phyloP scores from a whole-genome alignment of 2,797 vertebrate species.

The Paedocypris micromegethes region DNA sequence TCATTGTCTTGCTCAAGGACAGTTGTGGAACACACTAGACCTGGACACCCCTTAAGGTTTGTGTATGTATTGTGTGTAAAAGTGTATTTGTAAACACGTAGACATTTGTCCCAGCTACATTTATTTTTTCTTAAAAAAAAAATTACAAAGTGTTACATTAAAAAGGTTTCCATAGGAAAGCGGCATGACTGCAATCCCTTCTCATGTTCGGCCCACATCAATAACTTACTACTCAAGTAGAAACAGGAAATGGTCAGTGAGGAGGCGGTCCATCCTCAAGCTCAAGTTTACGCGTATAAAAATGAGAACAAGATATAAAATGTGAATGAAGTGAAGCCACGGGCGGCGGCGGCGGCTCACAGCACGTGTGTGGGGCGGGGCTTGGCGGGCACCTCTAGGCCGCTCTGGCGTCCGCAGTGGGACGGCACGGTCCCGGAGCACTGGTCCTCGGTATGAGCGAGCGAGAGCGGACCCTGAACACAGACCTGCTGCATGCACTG shows the following conservation, averaged over 20 bases:
- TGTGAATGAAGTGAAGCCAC: too few relatives aligned
- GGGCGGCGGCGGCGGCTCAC: conserved; percentile 44
- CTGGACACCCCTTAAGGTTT: too few relatives aligned
- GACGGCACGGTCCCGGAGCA: conserved; percentile 67
- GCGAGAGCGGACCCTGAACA: conserved; percentile 63
- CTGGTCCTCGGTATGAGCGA: conserved; percentile 66
- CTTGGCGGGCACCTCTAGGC: conserved; percentile 73
- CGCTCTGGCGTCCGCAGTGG: conserved; percentile 83
- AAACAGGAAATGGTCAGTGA: conserved; percentile 46
- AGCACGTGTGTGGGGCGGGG: conserved; percentile 76
- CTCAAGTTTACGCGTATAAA: conserved; percentile 2
- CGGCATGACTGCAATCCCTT: conserved; percentile 82
- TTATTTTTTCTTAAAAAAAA: conserved; percentile 64
- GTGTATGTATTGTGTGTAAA: background rate
- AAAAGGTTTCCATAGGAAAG: conserved; percentile 97
- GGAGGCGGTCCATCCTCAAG: conserved; percentile 11
- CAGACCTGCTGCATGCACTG: conserved; percentile 82
- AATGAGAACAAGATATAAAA: too few relatives aligned
- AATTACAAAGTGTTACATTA: conserved; percentile 59
- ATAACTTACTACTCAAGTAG: conserved; percentile 53
- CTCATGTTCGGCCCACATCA: conserved; percentile 65
- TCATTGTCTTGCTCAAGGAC: too few relatives aligned
- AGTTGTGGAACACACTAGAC: too few relatives aligned
- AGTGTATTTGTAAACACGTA: background rate
- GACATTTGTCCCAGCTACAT: conserved; percentile 47